A percentile compares a stretch with the other conserved stretches of the same genome.
Evolutionary conservation across 2,797 vertebrate species (phyloP).

Genomic region (Muraenolepis orangiensis): DNA sequence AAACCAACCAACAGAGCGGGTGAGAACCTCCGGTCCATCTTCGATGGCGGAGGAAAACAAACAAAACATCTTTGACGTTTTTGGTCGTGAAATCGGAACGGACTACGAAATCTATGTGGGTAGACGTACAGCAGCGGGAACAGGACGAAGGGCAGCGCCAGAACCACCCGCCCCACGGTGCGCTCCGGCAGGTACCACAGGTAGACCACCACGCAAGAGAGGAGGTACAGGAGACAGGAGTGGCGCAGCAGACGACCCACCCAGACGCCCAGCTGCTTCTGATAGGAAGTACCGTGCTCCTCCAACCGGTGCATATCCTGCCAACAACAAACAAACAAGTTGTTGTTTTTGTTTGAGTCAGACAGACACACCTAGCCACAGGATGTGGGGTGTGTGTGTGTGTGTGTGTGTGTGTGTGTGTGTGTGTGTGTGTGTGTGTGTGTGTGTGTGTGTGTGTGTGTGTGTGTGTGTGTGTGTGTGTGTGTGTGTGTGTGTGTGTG

Average conservation of each 20-base stretch:
- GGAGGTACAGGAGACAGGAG: conserved; percentile 84
- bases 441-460: not conserved
- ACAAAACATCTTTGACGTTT: too few relatives aligned
- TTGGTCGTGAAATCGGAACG: too few relatives aligned
- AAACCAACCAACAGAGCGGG: too few relatives aligned
- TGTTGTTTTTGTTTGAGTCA: not conserved
- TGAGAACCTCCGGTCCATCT: too few relatives aligned
- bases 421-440: too few relatives aligned
- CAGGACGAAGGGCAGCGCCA: conserved; percentile 86
- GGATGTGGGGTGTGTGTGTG: too few relatives aligned
- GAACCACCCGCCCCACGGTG: conserved; percentile 81
- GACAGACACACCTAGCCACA: not conserved
- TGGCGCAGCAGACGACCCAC: conserved; percentile 88
- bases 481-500: not conserved
- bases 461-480: not conserved
- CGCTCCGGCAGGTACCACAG: conserved; percentile 92
- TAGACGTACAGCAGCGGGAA: conserved; percentile 94
- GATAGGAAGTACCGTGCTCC: conserved; percentile 92
- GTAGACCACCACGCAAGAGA: conserved; percentile 85
- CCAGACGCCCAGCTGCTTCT: conserved; percentile 90
- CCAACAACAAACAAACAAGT: not conserved
- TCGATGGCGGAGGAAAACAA: too few relatives aligned
- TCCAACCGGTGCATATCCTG: conserved; percentile 90
- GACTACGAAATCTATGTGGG: too few relatives aligned
- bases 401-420: too few relatives aligned